These are phyloP conservation scores for Miltochrista miniata DNA, from an alignment of 2,888 invertebrate genomes.

Conservation along the genomic window DNA sequence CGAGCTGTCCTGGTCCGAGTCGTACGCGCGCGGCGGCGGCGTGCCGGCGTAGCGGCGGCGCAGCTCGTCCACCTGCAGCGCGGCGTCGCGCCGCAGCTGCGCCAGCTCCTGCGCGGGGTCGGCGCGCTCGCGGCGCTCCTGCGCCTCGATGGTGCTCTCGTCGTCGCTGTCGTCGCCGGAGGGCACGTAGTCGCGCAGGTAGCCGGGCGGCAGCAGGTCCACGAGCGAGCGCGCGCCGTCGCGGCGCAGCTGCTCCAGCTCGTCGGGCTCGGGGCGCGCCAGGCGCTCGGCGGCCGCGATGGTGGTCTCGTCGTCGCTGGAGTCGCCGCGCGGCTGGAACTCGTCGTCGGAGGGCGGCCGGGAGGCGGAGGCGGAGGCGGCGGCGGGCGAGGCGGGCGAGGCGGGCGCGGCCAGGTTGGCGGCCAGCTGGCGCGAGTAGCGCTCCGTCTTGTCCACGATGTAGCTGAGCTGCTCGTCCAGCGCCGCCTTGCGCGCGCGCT, in stretches of 20 bases:
- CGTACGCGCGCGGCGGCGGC: slow-evolving; percentile 86
- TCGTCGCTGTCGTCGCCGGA: slow-evolving; percentile 87
- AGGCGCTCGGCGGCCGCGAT: slow-evolving; percentile 93
- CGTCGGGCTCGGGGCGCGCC: slow-evolving; percentile 84
- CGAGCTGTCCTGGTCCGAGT: slow-evolving; percentile 32
- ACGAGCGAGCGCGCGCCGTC: slow-evolving; percentile 95
- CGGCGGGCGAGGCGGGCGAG: slow-evolving; percentile 85
- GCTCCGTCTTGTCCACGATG: slow-evolving; percentile 99
- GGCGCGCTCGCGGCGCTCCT: slow-evolving; percentile 85
- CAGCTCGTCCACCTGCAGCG: slow-evolving; percentile 92
- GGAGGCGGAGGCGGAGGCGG: slow-evolving; percentile 29
- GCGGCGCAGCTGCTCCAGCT: slow-evolving; percentile 93
- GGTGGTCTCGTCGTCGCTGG: slow-evolving; percentile 96
- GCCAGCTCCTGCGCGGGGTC: slow-evolving; percentile 92
- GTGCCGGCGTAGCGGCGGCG: slow-evolving; percentile 88
- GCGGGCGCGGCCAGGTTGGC: slow-evolving; percentile 86
- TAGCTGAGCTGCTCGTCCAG: slow-evolving; percentile 98
- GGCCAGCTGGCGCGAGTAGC: slow-evolving; percentile 95
- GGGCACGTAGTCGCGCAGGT: slow-evolving; percentile 90
- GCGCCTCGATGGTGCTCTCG: slow-evolving; percentile 69
- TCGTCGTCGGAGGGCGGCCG: slow-evolving; percentile 85
- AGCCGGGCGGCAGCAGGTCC: slow-evolving; percentile 93
- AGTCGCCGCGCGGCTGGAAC: slow-evolving; percentile 89
- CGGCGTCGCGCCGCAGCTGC: slow-evolving; percentile 86
- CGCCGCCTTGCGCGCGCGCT: slow-evolving; percentile 97